phyloP scores from a whole-genome alignment of 1,140 invertebrate species.

The Diorhabda sublineata region DNA sequence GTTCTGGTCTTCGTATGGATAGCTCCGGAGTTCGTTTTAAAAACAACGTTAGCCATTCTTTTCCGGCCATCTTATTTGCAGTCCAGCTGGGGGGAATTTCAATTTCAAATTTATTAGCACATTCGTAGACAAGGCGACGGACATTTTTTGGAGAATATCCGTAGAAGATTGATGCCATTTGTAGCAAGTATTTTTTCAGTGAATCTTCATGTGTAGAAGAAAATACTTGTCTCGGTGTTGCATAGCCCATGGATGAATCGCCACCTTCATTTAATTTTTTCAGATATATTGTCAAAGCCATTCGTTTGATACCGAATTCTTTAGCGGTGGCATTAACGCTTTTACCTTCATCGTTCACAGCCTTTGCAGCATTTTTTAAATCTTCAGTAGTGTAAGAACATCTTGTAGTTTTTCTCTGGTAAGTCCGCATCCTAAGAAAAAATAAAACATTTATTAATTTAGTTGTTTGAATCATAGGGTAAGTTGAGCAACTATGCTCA shows the following conservation, averaged over 20 bases:
- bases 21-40: background rate
- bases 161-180: constrained; percentile 16
- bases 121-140: constrained; percentile 13
- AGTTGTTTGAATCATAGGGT: background rate
- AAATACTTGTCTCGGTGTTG: background rate
- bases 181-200: constrained; percentile 6
- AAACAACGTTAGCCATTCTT: constrained; percentile 8
- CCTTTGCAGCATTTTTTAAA: background rate
- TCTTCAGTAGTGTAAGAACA: background rate
- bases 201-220: background rate
- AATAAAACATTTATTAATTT: constrained; percentile 1
- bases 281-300: background rate
- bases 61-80: constrained; percentile 5
- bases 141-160: constrained; percentile 15
- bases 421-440: background rate
- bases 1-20: background rate
- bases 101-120: constrained; percentile 8
- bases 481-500: background rate
- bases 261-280: background rate
- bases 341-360: constrained; percentile 4
- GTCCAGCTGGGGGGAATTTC: background rate
- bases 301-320: constrained; percentile 4
- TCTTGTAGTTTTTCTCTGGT: background rate
- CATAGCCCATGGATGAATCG: constrained; percentile 10
- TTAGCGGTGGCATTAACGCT: background rate